These are phyloP conservation scores for Peromyscus leucopus DNA, from an alignment of 2,113 vertebrate species.

Conservation along the genomic window DNA sequence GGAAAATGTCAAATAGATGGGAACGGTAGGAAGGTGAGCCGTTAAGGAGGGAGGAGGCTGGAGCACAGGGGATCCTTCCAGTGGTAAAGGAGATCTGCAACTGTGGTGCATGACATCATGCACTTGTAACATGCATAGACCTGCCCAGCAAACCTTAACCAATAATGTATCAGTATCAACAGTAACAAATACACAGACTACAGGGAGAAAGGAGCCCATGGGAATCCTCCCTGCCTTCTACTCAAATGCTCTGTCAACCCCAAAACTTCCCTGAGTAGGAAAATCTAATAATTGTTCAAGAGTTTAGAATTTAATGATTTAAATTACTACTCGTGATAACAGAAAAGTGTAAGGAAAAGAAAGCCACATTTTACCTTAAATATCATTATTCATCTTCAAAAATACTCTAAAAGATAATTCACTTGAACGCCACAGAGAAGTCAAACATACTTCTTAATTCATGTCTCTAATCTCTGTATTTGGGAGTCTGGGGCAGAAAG, in stretches of 20 bases:
- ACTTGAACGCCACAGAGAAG: background rate
- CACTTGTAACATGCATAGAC: background rate
- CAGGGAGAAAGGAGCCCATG: background rate
- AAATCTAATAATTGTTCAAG: conserved; percentile 1
- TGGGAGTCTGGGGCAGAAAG: background rate
- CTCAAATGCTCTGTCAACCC: background rate
- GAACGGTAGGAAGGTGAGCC: background rate
- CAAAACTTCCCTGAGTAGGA: background rate
- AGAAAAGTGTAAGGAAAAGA: background rate
- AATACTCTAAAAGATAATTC: background rate
- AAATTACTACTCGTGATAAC: background rate
- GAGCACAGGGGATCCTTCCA: no score
- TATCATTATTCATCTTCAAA: conserved; percentile 3
- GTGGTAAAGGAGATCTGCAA: no score
- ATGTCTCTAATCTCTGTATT: background rate
- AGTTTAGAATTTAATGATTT: background rate
- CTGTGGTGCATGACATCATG: background rate
- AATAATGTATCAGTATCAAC: background rate
- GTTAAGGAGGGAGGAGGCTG: background rate
- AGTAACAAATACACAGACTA: background rate
- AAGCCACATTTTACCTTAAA: conserved; percentile 13
- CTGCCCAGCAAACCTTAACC: background rate
- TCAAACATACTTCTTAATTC: background rate
- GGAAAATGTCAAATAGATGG: background rate
- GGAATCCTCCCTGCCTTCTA: background rate